phyloP scores from a whole-genome alignment of 2,797 vertebrate species.

The Halcyon smyrnensis region DNA sequence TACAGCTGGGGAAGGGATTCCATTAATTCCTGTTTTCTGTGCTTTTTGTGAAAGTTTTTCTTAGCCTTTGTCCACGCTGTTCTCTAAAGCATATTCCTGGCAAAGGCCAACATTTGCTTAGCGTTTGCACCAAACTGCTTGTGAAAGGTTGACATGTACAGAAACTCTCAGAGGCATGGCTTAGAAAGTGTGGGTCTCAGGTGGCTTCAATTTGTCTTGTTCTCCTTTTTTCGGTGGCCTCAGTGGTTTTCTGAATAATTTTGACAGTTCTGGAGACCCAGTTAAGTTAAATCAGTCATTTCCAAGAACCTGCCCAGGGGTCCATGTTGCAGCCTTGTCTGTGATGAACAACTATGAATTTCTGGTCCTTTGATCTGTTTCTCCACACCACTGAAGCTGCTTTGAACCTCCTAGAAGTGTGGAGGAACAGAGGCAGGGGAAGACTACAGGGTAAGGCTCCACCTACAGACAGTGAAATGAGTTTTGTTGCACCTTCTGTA shows the following conservation, averaged over 20 bases:
- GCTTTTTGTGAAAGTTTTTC: slow-evolving; percentile 68
- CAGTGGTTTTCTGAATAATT: background rate
- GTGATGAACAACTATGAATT: background rate
- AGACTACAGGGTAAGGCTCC: background rate
- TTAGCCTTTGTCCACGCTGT: slow-evolving; percentile 62
- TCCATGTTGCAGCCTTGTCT: background rate
- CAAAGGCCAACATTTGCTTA: slow-evolving; percentile 27
- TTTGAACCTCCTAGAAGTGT: background rate
- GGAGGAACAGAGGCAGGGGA: background rate
- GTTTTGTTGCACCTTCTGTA: background rate
- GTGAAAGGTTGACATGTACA: background rate
- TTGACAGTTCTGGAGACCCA: background rate
- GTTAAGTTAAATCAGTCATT: background rate
- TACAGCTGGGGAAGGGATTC: slow-evolving; percentile 64
- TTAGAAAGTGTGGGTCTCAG: background rate
- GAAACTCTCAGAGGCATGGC: background rate
- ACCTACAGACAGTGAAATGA: background rate
- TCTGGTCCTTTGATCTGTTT: background rate
- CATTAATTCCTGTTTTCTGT: slow-evolving; percentile 68
- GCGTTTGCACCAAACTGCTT: slow-evolving; percentile 23
- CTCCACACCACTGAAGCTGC: background rate
- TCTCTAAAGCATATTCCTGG: slow-evolving; percentile 41
- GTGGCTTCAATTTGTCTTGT: background rate
- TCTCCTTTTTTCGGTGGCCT: rapidly evolving
- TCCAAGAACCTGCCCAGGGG: background rate